A percentile compares a stretch with the other conserved stretches of the same genome.
Conservation (phyloP, 2,113 vertebrate species). For the Centrocercus urophasianus region DNA sequence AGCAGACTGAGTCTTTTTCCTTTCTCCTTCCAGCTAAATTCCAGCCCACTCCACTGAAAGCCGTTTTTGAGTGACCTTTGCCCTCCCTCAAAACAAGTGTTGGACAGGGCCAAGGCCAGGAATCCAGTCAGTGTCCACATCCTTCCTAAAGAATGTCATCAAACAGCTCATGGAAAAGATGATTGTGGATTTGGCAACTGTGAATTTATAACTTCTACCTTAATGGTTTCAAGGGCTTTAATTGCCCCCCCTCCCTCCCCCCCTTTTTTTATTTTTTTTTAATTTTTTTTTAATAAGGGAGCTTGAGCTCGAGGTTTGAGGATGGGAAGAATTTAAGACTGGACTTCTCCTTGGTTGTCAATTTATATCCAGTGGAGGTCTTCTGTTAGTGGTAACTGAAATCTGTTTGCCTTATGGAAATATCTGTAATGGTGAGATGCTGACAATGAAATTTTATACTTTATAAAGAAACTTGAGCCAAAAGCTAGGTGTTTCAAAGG, state of each 20-base stretch:
- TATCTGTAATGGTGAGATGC: neutral
- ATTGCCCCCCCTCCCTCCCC: neutral
- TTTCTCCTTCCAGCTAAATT: conserved; percentile 8
- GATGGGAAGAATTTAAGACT: neutral
- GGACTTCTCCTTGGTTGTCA: neutral
- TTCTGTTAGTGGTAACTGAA: neutral
- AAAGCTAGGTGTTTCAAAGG: neutral
- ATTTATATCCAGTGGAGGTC: neutral
- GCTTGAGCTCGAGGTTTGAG: neutral
- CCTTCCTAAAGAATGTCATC: neutral
- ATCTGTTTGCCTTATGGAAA: neutral
- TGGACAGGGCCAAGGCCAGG: neutral
- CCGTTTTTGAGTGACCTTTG: conserved; percentile 5
- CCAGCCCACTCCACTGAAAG: neutral
- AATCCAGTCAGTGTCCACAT: neutral
- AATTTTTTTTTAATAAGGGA: neutral
- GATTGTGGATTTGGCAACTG: neutral
- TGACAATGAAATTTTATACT: neutral
- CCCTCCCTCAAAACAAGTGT: neutral
- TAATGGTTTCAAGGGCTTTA: neutral
- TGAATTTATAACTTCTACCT: neutral
- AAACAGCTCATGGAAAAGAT: neutral
- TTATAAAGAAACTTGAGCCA: neutral
- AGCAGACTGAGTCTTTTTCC: neutral
- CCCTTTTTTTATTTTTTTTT: too few relatives aligned